Base-by-base conservation (phyloP, 2,888 invertebrate genomes). In the Syritta pipiens region DNA sequence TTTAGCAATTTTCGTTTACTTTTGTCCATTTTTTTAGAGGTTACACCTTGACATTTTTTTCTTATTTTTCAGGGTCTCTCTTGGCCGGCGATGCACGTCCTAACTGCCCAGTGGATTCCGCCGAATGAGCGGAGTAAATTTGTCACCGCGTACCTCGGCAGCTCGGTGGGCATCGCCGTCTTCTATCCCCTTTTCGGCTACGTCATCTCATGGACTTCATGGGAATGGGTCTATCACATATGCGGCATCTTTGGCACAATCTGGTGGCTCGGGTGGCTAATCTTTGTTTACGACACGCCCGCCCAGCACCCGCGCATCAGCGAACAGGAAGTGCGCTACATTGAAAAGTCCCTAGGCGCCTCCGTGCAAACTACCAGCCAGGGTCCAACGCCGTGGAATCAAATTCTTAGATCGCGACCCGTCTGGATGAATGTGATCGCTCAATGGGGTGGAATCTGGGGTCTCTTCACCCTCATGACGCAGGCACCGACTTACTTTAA, bases 31-130 rank as follows among this genome's bases (percentile, higher is more conserved):
- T n/a, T n/a, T n/a, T n/a, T n/a, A n/a, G n/a, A n/a, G n/a, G n/a
- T n/a, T n/a, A n/a, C n/a, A n/a, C n/a, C n/a, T n/a, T n/a, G n/a
- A 60, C 30, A 53, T 57, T 46, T 82, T 84, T 59, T 67, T 91
- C 19, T 10, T 44, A 35, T 53, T 53, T 82, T 85, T 40, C 68
- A 93, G 92, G 93, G 93, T 2, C 90, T 93, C 19, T 89, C 92
- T 3, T 95, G 94, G 92, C 95, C 95, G 1, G 91, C 94, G 1
- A 94, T 95, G 93, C 94, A 95, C 86, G 90, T 93, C 19, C 90
- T 96, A 90, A 93, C 94, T 79, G 94, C 94, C 0, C 91, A 92
- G 83, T 96, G 96, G 96, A 94, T 95, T 55, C 95, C 95, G 9
- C 93, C 94, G 0, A 90, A 93, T 81, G 96, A 96, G 85, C 90